phyloP scores from a whole-genome alignment of 2,888 invertebrate genomes.

The Pycnomerus fuliginosus region DNA sequence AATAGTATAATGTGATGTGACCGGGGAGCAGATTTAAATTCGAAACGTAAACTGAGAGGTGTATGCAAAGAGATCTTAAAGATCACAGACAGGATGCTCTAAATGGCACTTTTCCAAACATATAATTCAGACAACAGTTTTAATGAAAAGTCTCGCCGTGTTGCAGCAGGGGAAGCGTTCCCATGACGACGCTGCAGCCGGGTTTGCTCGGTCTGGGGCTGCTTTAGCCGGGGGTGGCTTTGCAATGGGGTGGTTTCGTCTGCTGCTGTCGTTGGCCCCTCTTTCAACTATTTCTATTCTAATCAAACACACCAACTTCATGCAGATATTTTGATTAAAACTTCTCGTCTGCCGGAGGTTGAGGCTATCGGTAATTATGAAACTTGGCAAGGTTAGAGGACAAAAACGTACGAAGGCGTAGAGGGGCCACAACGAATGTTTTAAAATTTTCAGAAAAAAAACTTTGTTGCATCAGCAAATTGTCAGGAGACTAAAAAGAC shows the following conservation, averaged over 20 bases:
- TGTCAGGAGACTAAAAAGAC: too few relatives aligned
- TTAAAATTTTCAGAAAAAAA: too few relatives aligned
- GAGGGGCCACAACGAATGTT: too few relatives aligned
- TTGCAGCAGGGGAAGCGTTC: constrained; percentile 47
- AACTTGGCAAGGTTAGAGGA: too few relatives aligned
- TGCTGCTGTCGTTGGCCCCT: constrained; percentile 23
- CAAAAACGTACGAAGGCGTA: too few relatives aligned
- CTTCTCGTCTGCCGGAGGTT: too few relatives aligned
- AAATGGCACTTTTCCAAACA: constrained; percentile 41
- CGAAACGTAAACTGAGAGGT: too few relatives aligned
- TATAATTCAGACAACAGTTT: constrained; percentile 45
- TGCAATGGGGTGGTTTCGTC: constrained; percentile 28
- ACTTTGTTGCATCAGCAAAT: too few relatives aligned
- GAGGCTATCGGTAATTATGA: too few relatives aligned
- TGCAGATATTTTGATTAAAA: constrained; percentile 10
- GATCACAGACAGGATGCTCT: constrained; percentile 23
- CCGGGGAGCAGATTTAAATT: too few relatives aligned
- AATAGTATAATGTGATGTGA: too few relatives aligned
- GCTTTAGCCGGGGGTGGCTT: constrained; percentile 31
- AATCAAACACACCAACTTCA: constrained; percentile 20
- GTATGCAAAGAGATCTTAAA: neutral
- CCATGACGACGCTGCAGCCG: constrained; percentile 50
- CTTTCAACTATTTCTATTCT: constrained; percentile 21
- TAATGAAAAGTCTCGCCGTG: constrained; percentile 49
- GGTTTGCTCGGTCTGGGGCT: constrained; percentile 36